Conservation (phyloP, 2,113 vertebrate species). For the Laticauda laticaudata region DNA sequence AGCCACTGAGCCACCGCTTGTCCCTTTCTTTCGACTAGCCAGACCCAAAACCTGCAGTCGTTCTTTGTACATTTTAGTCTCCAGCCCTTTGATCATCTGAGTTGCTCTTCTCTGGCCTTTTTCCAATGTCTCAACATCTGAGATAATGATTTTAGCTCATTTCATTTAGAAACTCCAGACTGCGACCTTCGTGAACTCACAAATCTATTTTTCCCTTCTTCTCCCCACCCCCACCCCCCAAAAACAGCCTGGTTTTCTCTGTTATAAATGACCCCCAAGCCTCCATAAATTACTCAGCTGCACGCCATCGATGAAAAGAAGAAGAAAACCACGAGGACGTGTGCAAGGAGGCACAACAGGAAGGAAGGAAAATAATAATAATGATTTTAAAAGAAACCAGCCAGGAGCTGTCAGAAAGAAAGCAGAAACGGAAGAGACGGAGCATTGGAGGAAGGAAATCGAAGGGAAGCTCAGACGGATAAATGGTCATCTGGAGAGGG, state of each 20-base stretch:
- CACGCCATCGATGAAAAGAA: conserved; percentile 24
- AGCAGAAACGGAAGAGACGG: conserved; percentile 1
- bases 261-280: conserved; percentile 29
- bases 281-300: conserved; percentile 22
- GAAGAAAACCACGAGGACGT: not conserved
- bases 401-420: conserved; percentile 25
- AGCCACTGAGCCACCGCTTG: no score
- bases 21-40: no score
- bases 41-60: no score
- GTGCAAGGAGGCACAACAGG: not conserved
- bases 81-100: no score
- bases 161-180: conserved; percentile 39
- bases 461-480: not conserved
- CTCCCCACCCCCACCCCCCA: not conserved
- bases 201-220: conserved; percentile 20
- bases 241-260: not conserved
- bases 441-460: rapidly evolving
- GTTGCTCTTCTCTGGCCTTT: no score
- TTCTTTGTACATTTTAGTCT: no score
- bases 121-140: no score
- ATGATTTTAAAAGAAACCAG: not conserved
- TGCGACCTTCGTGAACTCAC: not conserved
- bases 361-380: not conserved
- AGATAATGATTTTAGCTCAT: not conserved
- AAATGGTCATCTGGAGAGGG: conserved; percentile 29